A percentile compares a stretch with the other conserved stretches of the same genome.
Conservation (phyloP, 92 coral and sea anemone species). For the Desmophyllum pertusum region DNA sequence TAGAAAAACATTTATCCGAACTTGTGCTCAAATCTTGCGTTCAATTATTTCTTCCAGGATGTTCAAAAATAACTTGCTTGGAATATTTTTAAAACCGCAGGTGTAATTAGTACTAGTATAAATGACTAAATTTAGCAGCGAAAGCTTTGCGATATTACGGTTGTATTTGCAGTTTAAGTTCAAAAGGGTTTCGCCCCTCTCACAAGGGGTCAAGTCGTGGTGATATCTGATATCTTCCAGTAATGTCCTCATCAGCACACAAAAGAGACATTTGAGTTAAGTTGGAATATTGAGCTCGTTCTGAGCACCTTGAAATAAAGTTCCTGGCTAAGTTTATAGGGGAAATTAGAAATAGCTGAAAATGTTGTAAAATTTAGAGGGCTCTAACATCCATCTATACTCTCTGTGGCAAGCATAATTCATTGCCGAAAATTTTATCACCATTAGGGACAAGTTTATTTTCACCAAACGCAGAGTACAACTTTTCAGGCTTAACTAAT, state of each 20-base stretch:
- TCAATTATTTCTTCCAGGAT: not conserved
- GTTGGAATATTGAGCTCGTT: not conserved
- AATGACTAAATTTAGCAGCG: slow-evolving; percentile 38
- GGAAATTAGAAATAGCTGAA: not conserved
- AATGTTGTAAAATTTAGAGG: not conserved
- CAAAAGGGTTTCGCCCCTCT: slow-evolving; percentile 18
- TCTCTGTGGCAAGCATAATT: not conserved
- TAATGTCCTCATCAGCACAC: slow-evolving; percentile 4
- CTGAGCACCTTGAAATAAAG: not conserved
- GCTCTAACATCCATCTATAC: not conserved
- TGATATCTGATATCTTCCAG: slow-evolving; percentile 24
- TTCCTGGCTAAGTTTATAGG: not conserved
- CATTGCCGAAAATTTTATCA: not conserved
- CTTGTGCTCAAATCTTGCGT: not conserved
- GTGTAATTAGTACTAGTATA: slow-evolving; percentile 16
- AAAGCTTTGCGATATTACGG: slow-evolving; percentile 20
- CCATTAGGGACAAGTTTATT: not conserved
- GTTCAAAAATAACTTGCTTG: slow-evolving; percentile 36
- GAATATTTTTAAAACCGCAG: slow-evolving; percentile 39
- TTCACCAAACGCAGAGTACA: too few species aligned
- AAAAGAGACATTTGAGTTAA: not conserved
- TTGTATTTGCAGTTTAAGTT: slow-evolving; percentile 24
- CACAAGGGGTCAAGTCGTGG: slow-evolving; percentile 25
- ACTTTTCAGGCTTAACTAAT: not conserved
- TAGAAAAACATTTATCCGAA: not conserved